phyloP scores from a whole-genome alignment of 2,888 invertebrate genomes.

The Patella caerulea region DNA sequence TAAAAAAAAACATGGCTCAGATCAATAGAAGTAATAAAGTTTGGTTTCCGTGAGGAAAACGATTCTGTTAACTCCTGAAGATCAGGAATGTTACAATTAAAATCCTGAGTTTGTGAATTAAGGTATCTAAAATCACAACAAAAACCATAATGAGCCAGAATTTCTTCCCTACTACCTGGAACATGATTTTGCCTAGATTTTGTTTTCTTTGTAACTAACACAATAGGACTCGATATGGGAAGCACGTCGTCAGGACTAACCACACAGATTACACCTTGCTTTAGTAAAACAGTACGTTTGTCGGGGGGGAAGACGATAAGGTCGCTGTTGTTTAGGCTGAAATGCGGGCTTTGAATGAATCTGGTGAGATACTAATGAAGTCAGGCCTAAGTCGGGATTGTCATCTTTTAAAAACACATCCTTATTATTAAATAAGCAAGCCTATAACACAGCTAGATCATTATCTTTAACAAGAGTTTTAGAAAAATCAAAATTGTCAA shows the following conservation, averaged over 20 bases:
- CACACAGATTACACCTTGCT: slow-evolving; percentile 23
- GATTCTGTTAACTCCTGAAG: slow-evolving; percentile 37
- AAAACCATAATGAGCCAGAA: slow-evolving; percentile 16
- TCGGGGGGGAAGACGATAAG: slow-evolving; percentile 18
- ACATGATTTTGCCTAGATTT: slow-evolving; percentile 14
- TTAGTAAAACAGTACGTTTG: slow-evolving; percentile 19
- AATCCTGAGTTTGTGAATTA: slow-evolving; percentile 34
- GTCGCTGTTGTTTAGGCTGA: not conserved
- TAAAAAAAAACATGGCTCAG: slow-evolving; percentile 38
- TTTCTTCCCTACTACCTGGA: slow-evolving; percentile 21
- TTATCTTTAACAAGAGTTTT: too few relatives aligned
- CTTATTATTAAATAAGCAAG: too few relatives aligned
- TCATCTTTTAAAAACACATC: too few relatives aligned
- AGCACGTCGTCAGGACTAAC: slow-evolving; percentile 22
- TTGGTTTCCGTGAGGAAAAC: slow-evolving; percentile 31
- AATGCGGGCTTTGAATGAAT: too few relatives aligned
- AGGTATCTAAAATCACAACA: slow-evolving; percentile 25
- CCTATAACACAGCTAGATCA: too few relatives aligned
- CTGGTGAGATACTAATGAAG: too few relatives aligned
- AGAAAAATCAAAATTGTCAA: too few relatives aligned
- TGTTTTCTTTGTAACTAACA: slow-evolving; percentile 26
- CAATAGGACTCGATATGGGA: slow-evolving; percentile 32
- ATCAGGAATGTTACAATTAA: slow-evolving; percentile 28
- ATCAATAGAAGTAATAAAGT: slow-evolving; percentile 36
- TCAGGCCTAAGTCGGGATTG: too few relatives aligned